phyloP scores from a whole-genome alignment of 2,888 invertebrate genomes.

The Drosophila planitibia region DNA sequence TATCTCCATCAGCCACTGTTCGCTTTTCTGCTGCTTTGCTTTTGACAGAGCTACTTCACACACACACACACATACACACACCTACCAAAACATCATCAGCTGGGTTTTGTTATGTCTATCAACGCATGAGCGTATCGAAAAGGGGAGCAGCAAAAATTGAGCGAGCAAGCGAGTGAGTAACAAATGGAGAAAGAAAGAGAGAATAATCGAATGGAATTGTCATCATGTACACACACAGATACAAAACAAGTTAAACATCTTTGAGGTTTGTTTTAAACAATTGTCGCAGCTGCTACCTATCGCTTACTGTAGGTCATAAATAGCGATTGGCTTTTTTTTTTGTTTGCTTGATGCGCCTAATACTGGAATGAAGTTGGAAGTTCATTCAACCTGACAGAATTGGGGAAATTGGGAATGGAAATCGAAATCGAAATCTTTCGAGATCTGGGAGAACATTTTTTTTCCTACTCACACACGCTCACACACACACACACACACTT shows the following conservation, averaged over 20 bases:
- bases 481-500: slow-evolving; percentile 12
- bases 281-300: slow-evolving; percentile 43
- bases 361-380: slow-evolving; percentile 38
- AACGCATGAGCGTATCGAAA: slow-evolving; percentile 36
- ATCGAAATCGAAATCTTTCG: slow-evolving; percentile 1
- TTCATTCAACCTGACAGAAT: slow-evolving; percentile 70
- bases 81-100: slow-evolving; percentile 78
- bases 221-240: not conserved
- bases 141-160: slow-evolving; percentile 14
- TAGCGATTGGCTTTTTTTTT: slow-evolving; percentile 28
- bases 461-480: slow-evolving; percentile 9
- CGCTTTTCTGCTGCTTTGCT: slow-evolving; percentile 33
- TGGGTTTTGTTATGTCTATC: slow-evolving; percentile 75
- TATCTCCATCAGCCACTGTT: slow-evolving; percentile 31
- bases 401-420: slow-evolving; percentile 17
- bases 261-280: slow-evolving; percentile 47
- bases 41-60: slow-evolving; percentile 42
- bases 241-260: slow-evolving; percentile 55
- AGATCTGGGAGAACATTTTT: slow-evolving; percentile 16
- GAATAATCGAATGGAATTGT: slow-evolving; percentile 27
- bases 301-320: slow-evolving; percentile 66
- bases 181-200: slow-evolving; percentile 1
- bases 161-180: slow-evolving; percentile 11
- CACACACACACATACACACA: slow-evolving; percentile 21
- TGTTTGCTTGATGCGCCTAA: slow-evolving; percentile 10